phyloP scores from a whole-genome alignment of 1,140 invertebrate species.

The Centruroides sculpturatus region DNA sequence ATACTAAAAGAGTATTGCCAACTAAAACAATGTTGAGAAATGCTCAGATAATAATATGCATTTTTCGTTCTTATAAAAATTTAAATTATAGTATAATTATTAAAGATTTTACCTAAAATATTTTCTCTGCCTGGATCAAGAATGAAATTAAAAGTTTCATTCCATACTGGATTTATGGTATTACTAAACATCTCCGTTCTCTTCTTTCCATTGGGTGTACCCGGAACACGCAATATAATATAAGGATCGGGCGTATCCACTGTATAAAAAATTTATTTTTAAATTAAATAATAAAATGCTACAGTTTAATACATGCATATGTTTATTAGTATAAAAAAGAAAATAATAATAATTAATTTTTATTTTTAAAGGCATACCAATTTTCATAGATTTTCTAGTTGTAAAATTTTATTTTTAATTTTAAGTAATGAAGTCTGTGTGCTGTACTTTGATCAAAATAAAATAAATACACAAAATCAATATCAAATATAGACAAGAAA shows the following conservation, averaged over 20 bases:
- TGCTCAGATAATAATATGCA: not conserved
- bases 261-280: conserved; percentile 16
- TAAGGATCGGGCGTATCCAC: conserved; percentile 37
- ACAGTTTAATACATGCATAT: too few relatives aligned
- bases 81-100: not conserved
- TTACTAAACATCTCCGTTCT: conserved; percentile 29
- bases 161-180: conserved; percentile 31
- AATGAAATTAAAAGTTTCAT: conserved; percentile 32
- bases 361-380: too few relatives aligned
- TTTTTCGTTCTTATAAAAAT: not conserved
- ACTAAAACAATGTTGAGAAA: too few relatives aligned
- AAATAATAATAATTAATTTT: too few relatives aligned
- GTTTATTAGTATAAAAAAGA: too few relatives aligned
- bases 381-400: too few relatives aligned
- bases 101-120: conserved; percentile 8
- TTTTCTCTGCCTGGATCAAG: conserved; percentile 23
- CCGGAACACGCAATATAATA: conserved; percentile 27
- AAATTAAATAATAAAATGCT: not conserved
- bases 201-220: conserved; percentile 29
- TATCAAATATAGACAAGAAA: too few relatives aligned
- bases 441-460: too few relatives aligned
- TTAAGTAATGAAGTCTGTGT: too few relatives aligned
- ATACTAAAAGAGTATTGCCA: too few relatives aligned
- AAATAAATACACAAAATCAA: too few relatives aligned
- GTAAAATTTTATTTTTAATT: too few relatives aligned